Percentiles rank a stretch among this genome's conserved stretches.
phyloP scores from a whole-genome alignment of 2,888 invertebrate genomes.

The Myopa testacea region DNA sequence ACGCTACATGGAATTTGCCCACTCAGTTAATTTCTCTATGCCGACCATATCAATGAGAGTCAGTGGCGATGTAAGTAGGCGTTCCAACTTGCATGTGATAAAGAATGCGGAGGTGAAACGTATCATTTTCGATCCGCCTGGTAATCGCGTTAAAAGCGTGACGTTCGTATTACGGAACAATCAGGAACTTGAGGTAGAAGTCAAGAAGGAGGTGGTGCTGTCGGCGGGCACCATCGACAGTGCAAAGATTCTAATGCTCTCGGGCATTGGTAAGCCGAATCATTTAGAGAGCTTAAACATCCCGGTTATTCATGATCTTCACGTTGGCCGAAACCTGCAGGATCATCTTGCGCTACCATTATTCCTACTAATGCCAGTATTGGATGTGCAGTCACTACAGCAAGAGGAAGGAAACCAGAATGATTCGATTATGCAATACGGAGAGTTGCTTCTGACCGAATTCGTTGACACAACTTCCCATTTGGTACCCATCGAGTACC shows the following conservation, averaged over 20 bases:
- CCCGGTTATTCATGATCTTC: slow-evolving; percentile 49
- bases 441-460: no score
- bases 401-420: neutral
- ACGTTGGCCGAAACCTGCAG: slow-evolving; percentile 79
- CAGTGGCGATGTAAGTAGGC: slow-evolving; percentile 74
- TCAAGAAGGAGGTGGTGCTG: slow-evolving; percentile 55
- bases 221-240: slow-evolving; percentile 56
- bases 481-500: slow-evolving; percentile 67
- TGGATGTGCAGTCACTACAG: neutral
- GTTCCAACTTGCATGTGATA: slow-evolving; percentile 73
- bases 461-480: no score
- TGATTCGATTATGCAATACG: no score
- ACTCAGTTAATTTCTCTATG: slow-evolving; percentile 62
- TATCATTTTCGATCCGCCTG: slow-evolving; percentile 69
- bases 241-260: slow-evolving; percentile 57
- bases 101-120: slow-evolving; percentile 72
- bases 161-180: slow-evolving; percentile 69
- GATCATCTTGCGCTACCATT: slow-evolving; percentile 76
- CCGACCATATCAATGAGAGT: slow-evolving; percentile 76
- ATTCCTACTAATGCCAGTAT: slow-evolving; percentile 56
- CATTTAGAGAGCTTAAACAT: slow-evolving; percentile 49
- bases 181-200: slow-evolving; percentile 48
- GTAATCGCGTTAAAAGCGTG: slow-evolving; percentile 69
- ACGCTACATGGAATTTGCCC: no score
- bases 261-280: slow-evolving; percentile 54